Base-by-base conservation (phyloP, 2,113 vertebrate genomes). In the Cyprinodon tularosa region DNA sequence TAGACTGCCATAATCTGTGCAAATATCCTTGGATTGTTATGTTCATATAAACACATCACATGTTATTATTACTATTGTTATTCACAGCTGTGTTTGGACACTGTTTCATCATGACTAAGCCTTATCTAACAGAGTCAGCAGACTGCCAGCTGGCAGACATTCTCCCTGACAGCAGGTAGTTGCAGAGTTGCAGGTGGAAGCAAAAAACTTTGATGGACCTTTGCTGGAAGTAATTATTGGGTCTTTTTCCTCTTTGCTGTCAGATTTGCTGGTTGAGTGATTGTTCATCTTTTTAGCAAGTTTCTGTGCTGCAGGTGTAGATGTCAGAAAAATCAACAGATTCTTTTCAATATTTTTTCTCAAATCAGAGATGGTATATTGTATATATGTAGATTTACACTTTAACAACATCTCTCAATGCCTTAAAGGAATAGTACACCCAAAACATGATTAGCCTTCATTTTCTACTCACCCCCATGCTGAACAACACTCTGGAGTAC, bases 51-150 rank as follows among this genome's bases (percentile, higher is more conserved):
- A 82, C 74, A 78, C 48, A 53, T 76, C 75, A 50, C 72, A 62
- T 81, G 60, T 42, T 38, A 59, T 83, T 67, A 79, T 62, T 78
- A 64, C 81, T 69, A 79, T 62, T 78, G 29, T 29, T 29, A 65
- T 79, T 66, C 74, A 75, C 66, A 50, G 40, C 66, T 66, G 67
- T 73, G 84, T 81, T 72, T 85, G 82, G 77, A 73, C 73, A 45
- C 64, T 4, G 67, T 71, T 38, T 71, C 76, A 39, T 68, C 12
- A 39, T 84, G 83, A 89, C 85, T 87, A 78, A 87, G 82, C 81
- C 77, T 87, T 84, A 86, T 81, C 81, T 77, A 77, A 81, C 71
- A 59, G 39, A 74, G 81, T 67, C 68, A 86, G 78, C 38, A 0
- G 57, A 61, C 66, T 38, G 73, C 81, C 81, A 83, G 72, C 65